phyloP scores from a whole-genome alignment of 1,140 invertebrate species.

The Coelopa frigida region DNA sequence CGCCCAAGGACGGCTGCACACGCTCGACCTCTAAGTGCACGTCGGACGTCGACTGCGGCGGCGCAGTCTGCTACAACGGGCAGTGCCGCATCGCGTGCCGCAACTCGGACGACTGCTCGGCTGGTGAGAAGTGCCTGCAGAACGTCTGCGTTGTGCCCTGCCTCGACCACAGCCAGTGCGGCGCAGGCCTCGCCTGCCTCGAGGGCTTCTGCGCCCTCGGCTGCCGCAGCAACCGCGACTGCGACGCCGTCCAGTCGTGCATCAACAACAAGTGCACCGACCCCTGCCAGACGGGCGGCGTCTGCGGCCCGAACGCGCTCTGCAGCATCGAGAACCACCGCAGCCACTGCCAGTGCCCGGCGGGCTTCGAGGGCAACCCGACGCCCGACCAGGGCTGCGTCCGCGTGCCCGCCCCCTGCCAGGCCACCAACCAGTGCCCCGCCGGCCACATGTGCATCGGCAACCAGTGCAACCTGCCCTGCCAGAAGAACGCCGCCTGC shows the following conservation, averaged over 20 bases:
- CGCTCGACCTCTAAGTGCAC: constrained; percentile 58
- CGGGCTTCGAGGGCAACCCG: constrained; percentile 78
- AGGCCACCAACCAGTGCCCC: constrained; percentile 60
- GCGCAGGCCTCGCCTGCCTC: constrained; percentile 69
- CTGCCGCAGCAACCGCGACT: constrained; percentile 75
- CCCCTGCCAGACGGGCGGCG: constrained; percentile 66
- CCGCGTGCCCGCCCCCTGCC: constrained; percentile 60
- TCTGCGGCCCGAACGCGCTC: constrained; percentile 77
- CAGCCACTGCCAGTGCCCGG: constrained; percentile 68
- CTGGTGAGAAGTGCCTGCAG: constrained; percentile 69
- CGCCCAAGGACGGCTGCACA: constrained; percentile 63
- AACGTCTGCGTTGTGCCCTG: constrained; percentile 73
- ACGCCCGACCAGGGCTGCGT: constrained; percentile 83
- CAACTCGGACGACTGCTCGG: constrained; percentile 67
- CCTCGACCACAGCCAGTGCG: constrained; percentile 70
- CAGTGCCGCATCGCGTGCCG: constrained; percentile 79
- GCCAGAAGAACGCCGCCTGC: constrained; percentile 61
- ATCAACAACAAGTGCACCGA: constrained; percentile 76
- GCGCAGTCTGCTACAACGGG: constrained; percentile 68
- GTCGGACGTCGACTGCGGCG: constrained; percentile 68
- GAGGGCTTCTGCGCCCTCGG: constrained; percentile 71
- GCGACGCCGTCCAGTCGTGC: constrained; percentile 65
- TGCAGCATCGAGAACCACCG: constrained; percentile 66
- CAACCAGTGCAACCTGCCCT: constrained; percentile 67
- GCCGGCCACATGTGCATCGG: constrained; percentile 64